phyloP scores from a whole-genome alignment of 2,888 invertebrate species.

The Brachyopa scutellaris region DNA sequence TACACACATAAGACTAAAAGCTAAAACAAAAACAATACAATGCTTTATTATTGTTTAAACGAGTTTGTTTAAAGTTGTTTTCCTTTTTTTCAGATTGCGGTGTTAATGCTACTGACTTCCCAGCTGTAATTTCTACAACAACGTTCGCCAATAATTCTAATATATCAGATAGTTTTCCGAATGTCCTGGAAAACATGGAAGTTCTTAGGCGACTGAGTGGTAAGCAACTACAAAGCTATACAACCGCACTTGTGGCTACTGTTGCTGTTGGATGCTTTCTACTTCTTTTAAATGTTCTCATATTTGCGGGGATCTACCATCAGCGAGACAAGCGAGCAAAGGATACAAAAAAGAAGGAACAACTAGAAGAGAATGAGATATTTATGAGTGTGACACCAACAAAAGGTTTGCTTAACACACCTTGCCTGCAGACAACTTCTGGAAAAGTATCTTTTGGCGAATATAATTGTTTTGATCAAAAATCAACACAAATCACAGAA shows the following conservation, averaged over 20 bases:
- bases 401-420: conserved; percentile 13
- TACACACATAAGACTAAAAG: no score
- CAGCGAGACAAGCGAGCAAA: conserved; percentile 87
- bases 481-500: conserved; percentile 80
- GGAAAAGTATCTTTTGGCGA: conserved; percentile 83
- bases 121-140: conserved; percentile 73
- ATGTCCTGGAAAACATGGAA: conserved; percentile 84
- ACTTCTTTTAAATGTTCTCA: conserved; percentile 90
- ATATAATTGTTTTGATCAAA: conserved; percentile 87
- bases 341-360: conserved; percentile 89
- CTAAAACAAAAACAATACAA: no score
- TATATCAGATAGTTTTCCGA: conserved; percentile 29
- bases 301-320: conserved; percentile 94
- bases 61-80: background rate
- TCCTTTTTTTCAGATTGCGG: conserved; percentile 84
- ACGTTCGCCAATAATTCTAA: conserved; percentile 40
- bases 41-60: background rate
- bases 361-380: conserved; percentile 84
- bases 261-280: conserved; percentile 93
- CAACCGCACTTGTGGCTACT: conserved; percentile 93
- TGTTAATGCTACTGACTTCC: conserved; percentile 84
- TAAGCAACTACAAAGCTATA: conserved; percentile 93
- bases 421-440: background rate
- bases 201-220: conserved; percentile 88
- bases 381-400: conserved; percentile 21